Percentiles rank a stretch among this genome's conserved stretches.
Evolutionary conservation across 2,888 invertebrate genomes (phyloP).

Genomic region (Clistopyga incitator): DNA sequence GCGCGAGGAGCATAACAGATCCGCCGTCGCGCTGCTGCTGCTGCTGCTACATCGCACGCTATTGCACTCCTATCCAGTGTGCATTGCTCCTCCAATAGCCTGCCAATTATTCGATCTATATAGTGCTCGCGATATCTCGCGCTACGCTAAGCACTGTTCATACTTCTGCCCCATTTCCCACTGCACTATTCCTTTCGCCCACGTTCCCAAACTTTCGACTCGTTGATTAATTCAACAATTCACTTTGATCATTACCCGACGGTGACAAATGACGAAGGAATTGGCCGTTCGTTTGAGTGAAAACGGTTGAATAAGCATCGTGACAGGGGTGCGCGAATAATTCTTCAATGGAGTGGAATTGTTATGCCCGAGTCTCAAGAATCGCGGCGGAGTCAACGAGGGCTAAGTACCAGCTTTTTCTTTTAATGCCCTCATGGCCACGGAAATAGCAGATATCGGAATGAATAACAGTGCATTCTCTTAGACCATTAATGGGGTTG

Average conservation of each 20-base stretch:
- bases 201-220: slow-evolving; percentile 43
- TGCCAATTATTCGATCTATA: slow-evolving; percentile 63
- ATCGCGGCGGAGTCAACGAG: neutral
- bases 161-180: slow-evolving; percentile 53
- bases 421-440: neutral
- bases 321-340: neutral
- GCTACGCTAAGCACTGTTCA: neutral
- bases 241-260: neutral
- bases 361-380: neutral
- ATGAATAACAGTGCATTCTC: neutral
- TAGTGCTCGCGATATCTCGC: slow-evolving; percentile 37
- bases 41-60: slow-evolving; percentile 12
- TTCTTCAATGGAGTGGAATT: neutral
- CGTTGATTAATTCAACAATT: slow-evolving; percentile 58
- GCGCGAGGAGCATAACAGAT: slow-evolving; percentile 63
- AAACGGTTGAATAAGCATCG: neutral
- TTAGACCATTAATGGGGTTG: neutral
- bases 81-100: slow-evolving; percentile 54
- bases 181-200: slow-evolving; percentile 4
- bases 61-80: slow-evolving; percentile 29
- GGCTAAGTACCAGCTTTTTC: neutral
- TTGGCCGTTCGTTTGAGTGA: neutral
- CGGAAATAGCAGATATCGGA: neutral
- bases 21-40: slow-evolving; percentile 18
- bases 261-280: slow-evolving; percentile 42